Conservation (phyloP, 1,140 invertebrate genomes). For the Drosophila nannoptera region DNA sequence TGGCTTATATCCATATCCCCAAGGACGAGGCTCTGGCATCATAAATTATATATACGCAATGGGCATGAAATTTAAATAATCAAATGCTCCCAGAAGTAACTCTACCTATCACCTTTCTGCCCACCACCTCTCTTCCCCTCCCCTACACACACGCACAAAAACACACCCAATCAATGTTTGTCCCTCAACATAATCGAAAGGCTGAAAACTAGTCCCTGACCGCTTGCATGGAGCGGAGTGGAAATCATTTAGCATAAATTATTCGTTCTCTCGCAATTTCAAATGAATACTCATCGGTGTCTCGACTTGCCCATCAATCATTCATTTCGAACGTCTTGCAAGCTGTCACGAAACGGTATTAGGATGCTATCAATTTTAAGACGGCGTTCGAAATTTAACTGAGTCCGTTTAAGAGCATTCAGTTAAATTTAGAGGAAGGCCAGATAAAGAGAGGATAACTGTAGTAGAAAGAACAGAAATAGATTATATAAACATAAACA, state of each 20-base stretch:
- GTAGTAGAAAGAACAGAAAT: no score
- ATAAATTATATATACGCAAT: conserved; percentile 70
- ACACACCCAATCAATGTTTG: background rate
- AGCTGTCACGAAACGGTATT: conserved; percentile 48
- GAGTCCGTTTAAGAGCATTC: background rate
- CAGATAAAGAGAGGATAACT: no score
- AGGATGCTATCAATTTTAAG: conserved; percentile 7
- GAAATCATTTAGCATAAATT: conserved; percentile 62
- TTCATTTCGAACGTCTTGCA: conserved; percentile 32
- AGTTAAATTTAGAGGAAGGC: no score
- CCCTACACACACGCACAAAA: conserved; percentile 16
- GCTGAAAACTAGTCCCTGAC: conserved; percentile 4
- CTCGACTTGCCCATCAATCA: conserved; percentile 16
- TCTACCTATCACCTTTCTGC: no score
- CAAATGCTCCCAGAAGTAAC: conserved; percentile 49
- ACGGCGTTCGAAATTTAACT: background rate
- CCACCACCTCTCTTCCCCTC: no score
- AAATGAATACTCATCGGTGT: conserved; percentile 12
- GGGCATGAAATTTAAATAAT: conserved; percentile 73
- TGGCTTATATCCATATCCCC: conserved; percentile 4
- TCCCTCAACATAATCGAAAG: conserved; percentile 34
- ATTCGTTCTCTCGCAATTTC: conserved; percentile 33
- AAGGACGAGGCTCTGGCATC: conserved; percentile 29
- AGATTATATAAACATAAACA: no score
- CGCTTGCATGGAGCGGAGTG: conserved; percentile 4